Conservation (phyloP, 1,140 invertebrate species). For the Eriosoma lanigerum region DNA sequence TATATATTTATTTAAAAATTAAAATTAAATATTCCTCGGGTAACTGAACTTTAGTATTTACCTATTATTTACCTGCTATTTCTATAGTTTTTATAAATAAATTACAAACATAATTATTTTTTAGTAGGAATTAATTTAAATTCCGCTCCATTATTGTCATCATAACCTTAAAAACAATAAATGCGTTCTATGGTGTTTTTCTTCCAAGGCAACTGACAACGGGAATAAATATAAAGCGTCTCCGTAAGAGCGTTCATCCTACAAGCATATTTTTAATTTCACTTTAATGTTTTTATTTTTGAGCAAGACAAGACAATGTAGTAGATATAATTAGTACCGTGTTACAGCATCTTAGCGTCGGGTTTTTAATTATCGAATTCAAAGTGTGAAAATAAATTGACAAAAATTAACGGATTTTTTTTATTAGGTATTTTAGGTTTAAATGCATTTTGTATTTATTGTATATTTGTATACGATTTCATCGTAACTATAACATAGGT, state of each 20-base stretch:
- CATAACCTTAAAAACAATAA: constrained; percentile 38
- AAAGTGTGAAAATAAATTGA: not conserved
- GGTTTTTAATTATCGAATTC: not conserved
- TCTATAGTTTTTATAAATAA: too few relatives aligned
- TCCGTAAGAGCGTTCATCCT: not conserved
- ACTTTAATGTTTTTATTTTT: not conserved
- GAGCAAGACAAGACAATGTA: not conserved
- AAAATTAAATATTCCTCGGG: too few relatives aligned
- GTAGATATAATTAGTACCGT: not conserved
- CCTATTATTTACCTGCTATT: too few relatives aligned
- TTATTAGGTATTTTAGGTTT: too few relatives aligned
- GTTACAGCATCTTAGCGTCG: not conserved
- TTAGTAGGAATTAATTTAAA: too few relatives aligned
- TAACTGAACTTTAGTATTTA: too few relatives aligned
- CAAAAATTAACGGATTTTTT: too few relatives aligned
- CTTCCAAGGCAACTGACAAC: constrained; percentile 26
- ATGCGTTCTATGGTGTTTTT: constrained; percentile 10
- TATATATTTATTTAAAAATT: too few relatives aligned
- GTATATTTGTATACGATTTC: too few relatives aligned
- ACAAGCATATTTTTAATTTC: not conserved
- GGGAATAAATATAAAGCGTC: constrained; percentile 16
- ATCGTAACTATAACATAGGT: too few relatives aligned
- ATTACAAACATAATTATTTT: too few relatives aligned
- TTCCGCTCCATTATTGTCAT: not conserved
- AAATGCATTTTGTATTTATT: too few relatives aligned